Evolutionary conservation across 2,888 invertebrate genomes (phyloP).

Genomic region (Rhaphigaster nebulosa): DNA sequence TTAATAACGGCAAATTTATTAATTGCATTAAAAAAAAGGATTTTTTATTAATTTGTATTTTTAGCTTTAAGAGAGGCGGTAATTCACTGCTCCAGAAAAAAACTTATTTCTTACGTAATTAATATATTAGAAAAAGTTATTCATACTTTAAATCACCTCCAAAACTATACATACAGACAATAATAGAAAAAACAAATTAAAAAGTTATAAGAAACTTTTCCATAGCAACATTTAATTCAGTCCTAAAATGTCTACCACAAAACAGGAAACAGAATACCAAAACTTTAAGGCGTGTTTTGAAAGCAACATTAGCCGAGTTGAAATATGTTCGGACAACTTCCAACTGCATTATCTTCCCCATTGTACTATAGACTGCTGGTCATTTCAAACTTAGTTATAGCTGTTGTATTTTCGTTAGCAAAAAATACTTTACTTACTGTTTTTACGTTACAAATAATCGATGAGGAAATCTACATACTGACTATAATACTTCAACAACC

Average conservation of each 20-base stretch:
- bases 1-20: too few relatives aligned
- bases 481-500: too few relatives aligned
- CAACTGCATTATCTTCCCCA: conserved; percentile 22
- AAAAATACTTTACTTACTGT: not conserved
- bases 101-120: too few relatives aligned
- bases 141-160: too few relatives aligned
- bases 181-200: not conserved
- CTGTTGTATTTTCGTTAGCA: not conserved
- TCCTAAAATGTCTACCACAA: conserved; percentile 4
- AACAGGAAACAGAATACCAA: conserved; percentile 11
- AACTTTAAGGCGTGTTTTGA: conserved; percentile 28
- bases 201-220: not conserved
- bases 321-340: conserved; percentile 20
- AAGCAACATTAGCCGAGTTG: conserved; percentile 29
- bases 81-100: too few relatives aligned
- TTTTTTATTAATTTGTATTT: too few relatives aligned
- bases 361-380: conserved; percentile 3
- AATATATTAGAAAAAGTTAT: not conserved
- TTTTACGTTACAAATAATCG: not conserved
- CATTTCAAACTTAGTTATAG: conserved; percentile 20
- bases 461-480: too few relatives aligned
- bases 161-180: too few relatives aligned
- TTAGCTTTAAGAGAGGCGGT: too few relatives aligned
- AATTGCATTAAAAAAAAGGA: too few relatives aligned
- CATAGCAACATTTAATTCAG: conserved; percentile 13